Conservation (phyloP, 2,113 vertebrate species). For the Sinocyclocheilus grahami region DNA sequence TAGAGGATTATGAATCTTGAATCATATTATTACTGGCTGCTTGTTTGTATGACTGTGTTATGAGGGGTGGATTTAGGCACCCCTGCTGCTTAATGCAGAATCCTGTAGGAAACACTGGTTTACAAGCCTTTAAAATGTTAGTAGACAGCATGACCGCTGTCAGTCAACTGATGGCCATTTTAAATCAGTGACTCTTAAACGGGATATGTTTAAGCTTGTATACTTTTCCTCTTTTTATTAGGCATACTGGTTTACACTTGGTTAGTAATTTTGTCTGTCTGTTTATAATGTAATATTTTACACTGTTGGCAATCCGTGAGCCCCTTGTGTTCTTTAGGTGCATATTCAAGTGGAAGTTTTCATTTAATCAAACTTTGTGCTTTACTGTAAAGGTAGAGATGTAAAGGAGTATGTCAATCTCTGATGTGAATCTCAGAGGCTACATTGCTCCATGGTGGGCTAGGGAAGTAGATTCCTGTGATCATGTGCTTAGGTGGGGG, state of each 20-base stretch:
- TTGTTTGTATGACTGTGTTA: not conserved
- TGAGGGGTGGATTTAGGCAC: not conserved
- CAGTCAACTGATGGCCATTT: not conserved
- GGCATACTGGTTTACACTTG: not conserved
- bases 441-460: conserved; percentile 62
- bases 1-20: not conserved
- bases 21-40: not conserved
- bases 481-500: conserved; percentile 57
- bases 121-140: not conserved
- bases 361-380: not conserved
- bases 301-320: not conserved
- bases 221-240: not conserved
- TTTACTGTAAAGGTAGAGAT: not conserved
- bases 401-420: conserved; percentile 60
- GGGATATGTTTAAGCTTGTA: not conserved
- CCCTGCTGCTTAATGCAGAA: not conserved
- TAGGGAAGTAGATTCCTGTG: conserved; percentile 68
- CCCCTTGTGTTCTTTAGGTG: not conserved
- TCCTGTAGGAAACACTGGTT: not conserved
- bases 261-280: too few species aligned
- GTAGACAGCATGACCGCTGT: not conserved
- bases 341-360: not conserved
- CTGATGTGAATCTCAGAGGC: conserved; percentile 53
- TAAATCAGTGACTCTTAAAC: not conserved
- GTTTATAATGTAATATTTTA: not conserved